These are phyloP conservation scores for Hypselothyrea guttata DNA, from an alignment of 2,888 invertebrate genomes.

Conservation along the genomic window DNA sequence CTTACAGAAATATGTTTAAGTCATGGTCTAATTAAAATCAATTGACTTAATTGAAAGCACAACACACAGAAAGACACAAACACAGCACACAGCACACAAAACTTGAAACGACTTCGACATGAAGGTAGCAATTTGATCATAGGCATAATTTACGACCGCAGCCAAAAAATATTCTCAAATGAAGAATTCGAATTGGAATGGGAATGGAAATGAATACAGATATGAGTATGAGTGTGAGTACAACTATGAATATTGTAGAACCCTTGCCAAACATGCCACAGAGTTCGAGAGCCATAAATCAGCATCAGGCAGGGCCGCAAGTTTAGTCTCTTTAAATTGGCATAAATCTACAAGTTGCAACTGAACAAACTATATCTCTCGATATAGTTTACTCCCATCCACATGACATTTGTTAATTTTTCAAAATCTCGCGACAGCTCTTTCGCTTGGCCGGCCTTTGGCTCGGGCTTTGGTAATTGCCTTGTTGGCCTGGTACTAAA, in stretches of 20 bases:
- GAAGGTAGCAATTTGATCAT: conserved; percentile 78
- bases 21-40: conserved; percentile 78
- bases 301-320: conserved; percentile 53
- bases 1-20: conserved; percentile 58
- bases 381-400: conserved; percentile 1
- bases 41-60: conserved; percentile 75
- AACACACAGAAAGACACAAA: too few species aligned
- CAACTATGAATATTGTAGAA: too few species aligned
- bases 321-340: conserved; percentile 67
- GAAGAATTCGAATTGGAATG: neutral
- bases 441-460: conserved; percentile 43
- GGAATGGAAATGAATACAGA: neutral
- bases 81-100: conserved; percentile 25
- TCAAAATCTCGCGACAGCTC: conserved; percentile 76
- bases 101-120: conserved; percentile 43
- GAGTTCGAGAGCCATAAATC: conserved; percentile 50
- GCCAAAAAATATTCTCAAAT: neutral
- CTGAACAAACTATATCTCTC: conserved; percentile 26
- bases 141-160: conserved; percentile 62
- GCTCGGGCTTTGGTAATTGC: conserved; percentile 59
- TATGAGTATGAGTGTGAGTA: neutral
- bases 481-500: conserved; percentile 51
- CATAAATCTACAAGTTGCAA: conserved; percentile 61
- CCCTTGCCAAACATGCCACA: conserved; percentile 27
- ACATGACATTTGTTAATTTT: conserved; percentile 64